Evolutionary conservation across 1,140 invertebrate species (phyloP), one percentile per base, ranked within the genome.

Genomic region (Zaprionus davidi): DNA sequence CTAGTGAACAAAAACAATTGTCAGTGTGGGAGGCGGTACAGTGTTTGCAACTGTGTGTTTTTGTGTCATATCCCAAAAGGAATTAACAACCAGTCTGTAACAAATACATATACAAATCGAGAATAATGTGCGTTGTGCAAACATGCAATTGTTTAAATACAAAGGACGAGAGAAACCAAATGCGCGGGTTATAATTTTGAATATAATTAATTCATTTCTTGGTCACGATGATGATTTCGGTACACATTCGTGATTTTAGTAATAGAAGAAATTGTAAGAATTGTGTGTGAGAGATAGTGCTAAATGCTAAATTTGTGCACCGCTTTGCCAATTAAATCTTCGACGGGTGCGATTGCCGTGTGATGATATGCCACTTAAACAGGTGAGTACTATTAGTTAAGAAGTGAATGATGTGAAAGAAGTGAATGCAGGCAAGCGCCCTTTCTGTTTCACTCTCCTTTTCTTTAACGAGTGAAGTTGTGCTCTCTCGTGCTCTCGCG

Each of bases 321-420:
- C 71, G 79, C 63, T 82, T 77, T 84, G 70, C 68, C 71, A 87
- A 86, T 91, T 91, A 91, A 91, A 91, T 74, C 80, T 91, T 86
- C 80, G 91, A 90, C 78, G 79, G 81, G 84, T 92, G 82, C 88
- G 84, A 90, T 91, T 84, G 87, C 92, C 87, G 91, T 92, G 91
- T 92, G 84, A 92, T 92, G 91, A 92, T 92, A 92, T 92, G 91
- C 91, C 91, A 92, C 87, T 92, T 92, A 92, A 92, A 91, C 91
- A 92, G 91, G 91, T 92, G 85, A 92, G 87, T 81, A 38, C 36
- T 11, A 36, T 24, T 41, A 51, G 46, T 51, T 12, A 51, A 51
- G 46, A 51, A 51, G 41, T 57, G 11, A 5, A 41, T 34, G 20
- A 34, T 34, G 31, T 11, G 31, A 13, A 41, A 41, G 4, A 41